Evolutionary conservation across 2,888 invertebrate genomes (phyloP), one percentile per base, ranked within the genome.

Genomic region (Galeopsomyia nigrocyanea): DNA sequence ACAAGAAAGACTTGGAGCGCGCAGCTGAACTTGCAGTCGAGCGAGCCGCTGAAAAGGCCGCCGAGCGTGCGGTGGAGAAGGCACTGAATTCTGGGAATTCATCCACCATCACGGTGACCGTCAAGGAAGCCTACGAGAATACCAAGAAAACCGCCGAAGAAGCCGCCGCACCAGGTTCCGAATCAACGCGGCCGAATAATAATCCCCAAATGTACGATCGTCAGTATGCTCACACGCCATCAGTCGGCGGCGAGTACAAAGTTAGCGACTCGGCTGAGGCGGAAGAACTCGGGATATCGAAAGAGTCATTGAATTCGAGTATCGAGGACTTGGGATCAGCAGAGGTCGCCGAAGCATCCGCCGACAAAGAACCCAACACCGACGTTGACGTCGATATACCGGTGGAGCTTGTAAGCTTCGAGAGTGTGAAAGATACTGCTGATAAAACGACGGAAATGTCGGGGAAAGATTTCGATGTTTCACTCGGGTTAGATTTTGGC

Each of bases 11-110:
- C 22, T 77, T 85, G 16, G 86, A 85, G 70, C 80, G 81, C 55
- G 83, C 83, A 9, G 86, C 84, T 1, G 85, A 86, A 71, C 70
- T 83, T 3, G 86, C 84, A 3, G 85, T 86, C 19, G 85, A 86
- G 68, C 80, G 82, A 46, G 82, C 84, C 7, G 86, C 84, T 6
- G 85, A 86, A 72, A 80, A 80, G 61, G 84, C 80, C 3, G 86
- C 86, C 0, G 86, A 86, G 71, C 78, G 81, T 58, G 84, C 84
- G 0, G 86, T 85, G 3, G 85, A 86, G 55, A 86, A 83, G 74
- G 82, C 81, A 3, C 75, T 85, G 10, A 83, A 85, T 70, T 80
- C 81, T 56, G 84, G 85, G 0, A 84, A 83, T 63, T 78, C 78
- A 0, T 82, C 81, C 3, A 82, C 82, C 10, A 81, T 81, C 47